These are phyloP conservation scores for Heliconius eleuchia DNA, from an alignment of 1,140 invertebrate species.

Conservation along the genomic window DNA sequence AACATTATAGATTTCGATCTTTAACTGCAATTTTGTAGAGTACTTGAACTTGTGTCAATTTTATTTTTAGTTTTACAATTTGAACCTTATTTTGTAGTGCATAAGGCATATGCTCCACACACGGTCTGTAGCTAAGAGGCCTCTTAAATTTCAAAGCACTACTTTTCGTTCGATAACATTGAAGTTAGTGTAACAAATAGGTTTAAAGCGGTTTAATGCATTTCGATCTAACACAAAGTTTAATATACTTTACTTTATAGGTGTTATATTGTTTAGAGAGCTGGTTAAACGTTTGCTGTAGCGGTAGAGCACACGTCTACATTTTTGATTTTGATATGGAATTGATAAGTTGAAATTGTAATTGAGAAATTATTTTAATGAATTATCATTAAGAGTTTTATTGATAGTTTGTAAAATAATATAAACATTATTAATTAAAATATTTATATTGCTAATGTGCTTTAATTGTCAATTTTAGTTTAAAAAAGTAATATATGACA, in stretches of 20 bases:
- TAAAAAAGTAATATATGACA: too few relatives aligned
- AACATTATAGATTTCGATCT: conserved; percentile 11
- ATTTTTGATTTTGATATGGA: neutral
- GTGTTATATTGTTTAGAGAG: neutral
- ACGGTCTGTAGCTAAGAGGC: neutral
- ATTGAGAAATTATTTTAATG: neutral
- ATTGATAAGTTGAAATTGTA: neutral
- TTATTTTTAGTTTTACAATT: conserved; percentile 13
- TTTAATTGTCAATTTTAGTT: too few relatives aligned
- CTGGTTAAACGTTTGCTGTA: neutral
- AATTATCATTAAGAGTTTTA: too few relatives aligned
- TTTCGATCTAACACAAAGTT: conserved; percentile 9
- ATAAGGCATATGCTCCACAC: conserved; percentile 13
- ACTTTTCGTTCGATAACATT: conserved; percentile 21
- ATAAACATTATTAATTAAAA: too few relatives aligned
- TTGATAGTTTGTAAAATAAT: too few relatives aligned
- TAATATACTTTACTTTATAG: neutral
- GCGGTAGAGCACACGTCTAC: too few relatives aligned
- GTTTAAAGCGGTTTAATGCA: conserved; percentile 9
- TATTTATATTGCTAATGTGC: too few relatives aligned
- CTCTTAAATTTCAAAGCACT: conserved; percentile 35
- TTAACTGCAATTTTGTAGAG: conserved; percentile 29
- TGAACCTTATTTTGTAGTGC: neutral
- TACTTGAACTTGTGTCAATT: conserved; percentile 9
- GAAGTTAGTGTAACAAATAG: conserved; percentile 13